phyloP scores from a whole-genome alignment of 1,140 invertebrate genomes.

The Andricus grossulariae region DNA sequence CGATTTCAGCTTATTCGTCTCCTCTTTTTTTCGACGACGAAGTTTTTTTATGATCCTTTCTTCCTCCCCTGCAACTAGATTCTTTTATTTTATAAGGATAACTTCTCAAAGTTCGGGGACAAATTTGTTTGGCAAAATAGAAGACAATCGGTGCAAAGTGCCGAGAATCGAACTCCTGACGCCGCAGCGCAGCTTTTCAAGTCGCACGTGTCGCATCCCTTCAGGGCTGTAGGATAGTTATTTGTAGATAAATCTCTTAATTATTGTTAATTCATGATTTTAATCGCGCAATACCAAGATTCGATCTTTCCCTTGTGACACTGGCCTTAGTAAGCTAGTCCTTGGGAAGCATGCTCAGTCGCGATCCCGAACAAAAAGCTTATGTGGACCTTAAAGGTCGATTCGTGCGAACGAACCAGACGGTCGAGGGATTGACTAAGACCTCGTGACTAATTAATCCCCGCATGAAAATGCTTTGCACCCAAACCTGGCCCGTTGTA shows the following conservation, averaged over 20 bases:
- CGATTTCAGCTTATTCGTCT: conserved; percentile 53
- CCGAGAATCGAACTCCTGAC: conserved; percentile 25
- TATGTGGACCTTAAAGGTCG: conserved; percentile 56
- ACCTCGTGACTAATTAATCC: conserved; percentile 69
- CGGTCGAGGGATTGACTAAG: conserved; percentile 46
- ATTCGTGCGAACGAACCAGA: conserved; percentile 49
- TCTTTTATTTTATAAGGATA: too few species aligned
- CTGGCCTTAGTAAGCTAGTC: conserved; percentile 58
- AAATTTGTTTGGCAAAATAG: background rate
- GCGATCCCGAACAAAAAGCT: conserved; percentile 53
- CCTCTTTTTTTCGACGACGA: conserved; percentile 40
- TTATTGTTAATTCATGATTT: conserved; percentile 55
- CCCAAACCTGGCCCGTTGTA: conserved; percentile 33
- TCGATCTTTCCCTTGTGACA: background rate
- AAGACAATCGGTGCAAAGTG: background rate
- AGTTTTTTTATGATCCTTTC: conserved; percentile 49
- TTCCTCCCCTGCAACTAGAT: background rate
- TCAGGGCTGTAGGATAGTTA: conserved; percentile 39
- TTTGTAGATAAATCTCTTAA: conserved; percentile 50
- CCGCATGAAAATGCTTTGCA: conserved; percentile 50
- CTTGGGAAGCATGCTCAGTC: conserved; percentile 63
- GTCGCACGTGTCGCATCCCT: too few species aligned
- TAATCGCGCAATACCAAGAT: conserved; percentile 49
- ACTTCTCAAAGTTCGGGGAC: too few species aligned
- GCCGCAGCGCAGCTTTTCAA: too few species aligned